Evolutionary conservation across 2,113 vertebrate genomes (phyloP), one percentile per base, ranked within the genome.

Genomic region (Gymnorhina tibicen): DNA sequence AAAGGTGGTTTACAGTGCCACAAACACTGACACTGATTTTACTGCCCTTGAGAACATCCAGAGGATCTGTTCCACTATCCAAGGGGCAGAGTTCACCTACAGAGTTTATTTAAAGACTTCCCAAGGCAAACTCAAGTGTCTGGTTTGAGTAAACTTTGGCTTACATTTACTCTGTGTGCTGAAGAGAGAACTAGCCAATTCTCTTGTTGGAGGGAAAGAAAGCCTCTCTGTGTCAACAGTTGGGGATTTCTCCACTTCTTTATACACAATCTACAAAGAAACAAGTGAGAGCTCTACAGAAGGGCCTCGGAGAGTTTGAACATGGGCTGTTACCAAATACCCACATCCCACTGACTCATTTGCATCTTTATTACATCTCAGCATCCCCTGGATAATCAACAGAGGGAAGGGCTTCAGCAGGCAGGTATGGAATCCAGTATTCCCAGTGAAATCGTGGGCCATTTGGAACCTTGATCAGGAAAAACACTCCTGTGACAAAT

Each of bases 91-190:
- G 55, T 35, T 91, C 8, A 13, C 52, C 69, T 79, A 16, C 7
- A 44, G 18, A 2, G 9, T 30, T 72, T 44, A 37, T 42, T 88
- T 74, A 69, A 86, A 68, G 30, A 39, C 15, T 89, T 88, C 69
- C 59, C n/a, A 5, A 14, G 55, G 68, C 49, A 84, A 86, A 86
- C 79, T 86, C 60, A 37, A 94, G 80, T 18, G 69, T 92, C 67
- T 83, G 27, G 6, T 81, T 58, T 84, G 30, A 92, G 68, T 72
- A 82, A 91, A 91, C 58, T 84, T 50, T 52, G 78, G 63, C 98
- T 97, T 98, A 99, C 99, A 99, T 98, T 99, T 99, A 97, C 99
- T 99, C 91, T 99, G 98, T 2, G 97, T 95, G 96, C 97, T 98
- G 72, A 99, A 98, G 30, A 98, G 95, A 15, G 97, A 96, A 60